These are phyloP conservation scores for Steinernema carpocapsae DNA, from an alignment of 2,888 invertebrate genomes.

Conservation along the genomic window DNA sequence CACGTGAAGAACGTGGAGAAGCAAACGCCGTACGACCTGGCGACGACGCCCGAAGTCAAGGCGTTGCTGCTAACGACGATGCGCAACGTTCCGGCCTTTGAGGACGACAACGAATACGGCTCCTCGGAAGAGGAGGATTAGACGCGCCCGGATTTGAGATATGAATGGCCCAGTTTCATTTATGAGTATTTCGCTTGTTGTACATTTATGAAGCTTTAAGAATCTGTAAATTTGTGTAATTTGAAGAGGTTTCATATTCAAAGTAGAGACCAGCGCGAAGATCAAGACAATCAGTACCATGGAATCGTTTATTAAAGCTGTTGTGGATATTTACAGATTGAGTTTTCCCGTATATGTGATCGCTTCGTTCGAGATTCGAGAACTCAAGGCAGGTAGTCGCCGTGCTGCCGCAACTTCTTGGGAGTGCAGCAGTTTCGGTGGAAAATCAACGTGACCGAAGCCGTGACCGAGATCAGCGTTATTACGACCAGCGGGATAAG, in stretches of 20 bases:
- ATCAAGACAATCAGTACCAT: not conserved
- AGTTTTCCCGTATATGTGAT: slow-evolving; percentile 17
- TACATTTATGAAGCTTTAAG: not conserved
- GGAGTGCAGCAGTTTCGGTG: slow-evolving; percentile 34
- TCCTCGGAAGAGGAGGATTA: slow-evolving; percentile 45
- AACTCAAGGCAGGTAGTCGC: slow-evolving; percentile 9
- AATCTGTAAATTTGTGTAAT: not conserved
- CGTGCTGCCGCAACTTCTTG: not conserved
- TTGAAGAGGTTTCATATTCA: not conserved
- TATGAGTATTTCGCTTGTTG: slow-evolving; percentile 1
- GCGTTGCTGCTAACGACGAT: slow-evolving; percentile 88
- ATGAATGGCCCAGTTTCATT: not conserved
- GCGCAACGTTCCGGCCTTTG: slow-evolving; percentile 87
- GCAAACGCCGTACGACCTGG: slow-evolving; percentile 73
- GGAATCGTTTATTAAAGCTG: slow-evolving; percentile 27
- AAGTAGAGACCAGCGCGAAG: not conserved
- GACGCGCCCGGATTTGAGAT: slow-evolving; percentile 2
- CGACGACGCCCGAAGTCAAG: slow-evolving; percentile 62
- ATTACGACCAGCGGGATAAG: slow-evolving; percentile 50
- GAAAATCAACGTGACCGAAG: slow-evolving; percentile 45
- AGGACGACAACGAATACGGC: slow-evolving; percentile 42
- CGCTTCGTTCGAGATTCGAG: not conserved
- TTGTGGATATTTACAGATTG: slow-evolving; percentile 21
- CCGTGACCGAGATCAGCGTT: slow-evolving; percentile 51
- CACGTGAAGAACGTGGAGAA: slow-evolving; percentile 73